These are phyloP conservation scores for Zaprionus bogoriensis DNA, from an alignment of 2,888 invertebrate genomes.

Conservation along the genomic window DNA sequence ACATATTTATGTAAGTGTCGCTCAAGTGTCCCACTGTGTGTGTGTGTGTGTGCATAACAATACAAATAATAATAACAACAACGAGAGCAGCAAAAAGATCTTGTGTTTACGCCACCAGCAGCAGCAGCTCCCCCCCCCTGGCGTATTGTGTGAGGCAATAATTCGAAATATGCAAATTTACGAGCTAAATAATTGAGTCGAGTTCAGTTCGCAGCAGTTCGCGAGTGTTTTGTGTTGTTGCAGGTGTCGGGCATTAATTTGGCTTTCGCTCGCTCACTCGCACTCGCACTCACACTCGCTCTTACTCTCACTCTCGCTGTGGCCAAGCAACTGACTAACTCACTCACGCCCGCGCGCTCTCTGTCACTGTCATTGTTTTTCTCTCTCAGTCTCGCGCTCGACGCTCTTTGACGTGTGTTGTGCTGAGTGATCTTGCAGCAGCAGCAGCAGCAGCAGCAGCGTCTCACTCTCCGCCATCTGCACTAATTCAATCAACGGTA, in stretches of 20 bases:
- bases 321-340: background rate
- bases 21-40: no score
- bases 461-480: slow-evolving; percentile 39
- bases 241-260: slow-evolving; percentile 53
- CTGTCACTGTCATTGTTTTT: background rate
- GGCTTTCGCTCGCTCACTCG: background rate
- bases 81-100: slow-evolving; percentile 12
- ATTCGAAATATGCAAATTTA: slow-evolving; percentile 74
- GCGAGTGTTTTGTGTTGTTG: slow-evolving; percentile 54
- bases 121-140: slow-evolving; percentile 11
- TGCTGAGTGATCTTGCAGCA: slow-evolving; percentile 44
- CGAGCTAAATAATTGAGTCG: slow-evolving; percentile 76
- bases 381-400: background rate
- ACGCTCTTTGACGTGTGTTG: background rate
- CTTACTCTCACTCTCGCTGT: slow-evolving; percentile 10
- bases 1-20: slow-evolving; percentile 20
- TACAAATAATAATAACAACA: slow-evolving; percentile 18
- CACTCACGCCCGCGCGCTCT: background rate
- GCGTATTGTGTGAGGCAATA: slow-evolving; percentile 43
- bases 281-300: slow-evolving; percentile 12
- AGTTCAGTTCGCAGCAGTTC: slow-evolving; percentile 39
- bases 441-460: slow-evolving; percentile 19
- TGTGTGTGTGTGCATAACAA: slow-evolving; percentile 27
- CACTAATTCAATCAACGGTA: slow-evolving; percentile 64
- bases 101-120: slow-evolving; percentile 2